Evolutionary conservation across 2,888 invertebrate species (phyloP).

Genomic region (Trachelus stipa): DNA sequence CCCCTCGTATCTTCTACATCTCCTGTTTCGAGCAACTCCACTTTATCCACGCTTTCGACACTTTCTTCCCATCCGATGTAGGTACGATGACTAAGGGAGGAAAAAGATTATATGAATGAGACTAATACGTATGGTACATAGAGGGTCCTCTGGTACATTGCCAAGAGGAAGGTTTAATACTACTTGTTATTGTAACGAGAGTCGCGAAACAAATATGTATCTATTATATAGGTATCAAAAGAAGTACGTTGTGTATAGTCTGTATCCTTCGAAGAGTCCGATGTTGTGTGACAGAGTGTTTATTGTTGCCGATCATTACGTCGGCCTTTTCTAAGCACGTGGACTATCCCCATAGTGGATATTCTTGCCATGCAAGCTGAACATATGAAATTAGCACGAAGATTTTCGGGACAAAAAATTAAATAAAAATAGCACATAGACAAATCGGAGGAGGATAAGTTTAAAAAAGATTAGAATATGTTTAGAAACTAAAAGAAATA

Average conservation of each 20-base stretch:
- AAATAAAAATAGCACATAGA: neutral
- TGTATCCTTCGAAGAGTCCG: constrained; percentile 45
- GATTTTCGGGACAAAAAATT: neutral
- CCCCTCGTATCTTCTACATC: too few relatives aligned
- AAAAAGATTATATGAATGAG: too few relatives aligned
- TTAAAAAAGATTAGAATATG: constrained; percentile 3
- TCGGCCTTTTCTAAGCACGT: constrained; percentile 41
- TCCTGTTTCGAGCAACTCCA: too few relatives aligned
- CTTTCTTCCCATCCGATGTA: constrained; percentile 42
- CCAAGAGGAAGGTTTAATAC: too few relatives aligned
- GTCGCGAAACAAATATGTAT: constrained; percentile 32
- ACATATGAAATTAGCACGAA: constrained; percentile 22
- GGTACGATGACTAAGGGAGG: constrained; percentile 5
- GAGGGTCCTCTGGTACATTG: too few relatives aligned
- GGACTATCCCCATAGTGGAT: constrained; percentile 39
- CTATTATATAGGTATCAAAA: constrained; percentile 47
- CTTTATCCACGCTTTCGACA: constrained; percentile 28
- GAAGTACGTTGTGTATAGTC: constrained; percentile 32
- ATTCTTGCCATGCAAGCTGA: constrained; percentile 56
- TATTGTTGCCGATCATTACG: constrained; percentile 47
- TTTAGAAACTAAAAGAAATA: neutral
- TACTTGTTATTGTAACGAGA: too few relatives aligned
- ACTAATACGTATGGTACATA: too few relatives aligned
- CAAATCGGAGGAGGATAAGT: neutral
- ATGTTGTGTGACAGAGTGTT: constrained; percentile 46